Percentiles rank a stretch among this genome's conserved stretches.
phyloP scores from a whole-genome alignment of 2,888 invertebrate species.

The Eristalis tenax region DNA sequence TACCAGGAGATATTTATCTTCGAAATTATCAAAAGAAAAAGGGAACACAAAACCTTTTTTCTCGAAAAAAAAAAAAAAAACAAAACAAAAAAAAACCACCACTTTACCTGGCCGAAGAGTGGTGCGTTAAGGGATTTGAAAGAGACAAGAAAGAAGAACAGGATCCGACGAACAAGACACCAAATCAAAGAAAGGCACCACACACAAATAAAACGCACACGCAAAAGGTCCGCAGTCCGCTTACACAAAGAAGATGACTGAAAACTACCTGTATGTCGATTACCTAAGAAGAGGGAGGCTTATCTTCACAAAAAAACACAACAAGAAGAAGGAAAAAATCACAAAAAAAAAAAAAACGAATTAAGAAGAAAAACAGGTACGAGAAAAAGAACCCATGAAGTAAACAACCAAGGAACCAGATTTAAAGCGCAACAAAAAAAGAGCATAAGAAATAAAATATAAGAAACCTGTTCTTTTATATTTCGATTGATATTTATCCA shows the following conservation, averaged over 20 bases:
- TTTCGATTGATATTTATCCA: slow-evolving; percentile 58
- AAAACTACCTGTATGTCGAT: slow-evolving; percentile 59
- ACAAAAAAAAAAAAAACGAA: slow-evolving; percentile 39
- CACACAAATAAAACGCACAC: neutral
- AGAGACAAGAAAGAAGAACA: slow-evolving; percentile 36
- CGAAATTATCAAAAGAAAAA: slow-evolving; percentile 42
- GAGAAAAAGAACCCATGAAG: neutral
- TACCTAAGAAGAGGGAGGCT: slow-evolving; percentile 65
- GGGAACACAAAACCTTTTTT: neutral
- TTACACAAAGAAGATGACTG: slow-evolving; percentile 15
- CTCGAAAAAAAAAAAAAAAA: neutral
- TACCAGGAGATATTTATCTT: slow-evolving; percentile 61
- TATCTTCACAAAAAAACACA: slow-evolving; percentile 51
- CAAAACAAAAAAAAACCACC: no score
- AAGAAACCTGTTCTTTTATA: slow-evolving; percentile 50
- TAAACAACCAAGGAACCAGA: slow-evolving; percentile 60
- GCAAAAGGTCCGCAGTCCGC: neutral
- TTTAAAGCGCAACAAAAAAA: slow-evolving; percentile 31
- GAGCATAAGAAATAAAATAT: slow-evolving; percentile 22
- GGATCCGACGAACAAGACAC: slow-evolving; percentile 33
- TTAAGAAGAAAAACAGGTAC: slow-evolving; percentile 34
- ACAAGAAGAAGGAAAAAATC: slow-evolving; percentile 27
- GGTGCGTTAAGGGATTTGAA: neutral
- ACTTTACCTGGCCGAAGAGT: neutral
- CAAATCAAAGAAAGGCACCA: slow-evolving; percentile 31